These are phyloP conservation scores for Cotesia typhae DNA, from an alignment of 1,140 invertebrate genomes.

Conservation along the genomic window DNA sequence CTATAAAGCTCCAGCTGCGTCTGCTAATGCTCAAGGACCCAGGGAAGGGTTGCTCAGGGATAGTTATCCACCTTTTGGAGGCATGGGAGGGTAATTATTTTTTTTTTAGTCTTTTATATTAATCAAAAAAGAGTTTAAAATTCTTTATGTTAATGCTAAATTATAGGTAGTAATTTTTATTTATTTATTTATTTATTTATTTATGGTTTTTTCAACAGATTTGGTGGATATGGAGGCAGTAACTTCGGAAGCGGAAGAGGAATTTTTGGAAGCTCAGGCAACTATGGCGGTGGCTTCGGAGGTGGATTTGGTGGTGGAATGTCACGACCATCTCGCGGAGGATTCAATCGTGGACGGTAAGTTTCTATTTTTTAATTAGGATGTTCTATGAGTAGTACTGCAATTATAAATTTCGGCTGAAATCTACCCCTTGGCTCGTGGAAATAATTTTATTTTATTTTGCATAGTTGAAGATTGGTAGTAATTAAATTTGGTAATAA, in stretches of 20 bases:
- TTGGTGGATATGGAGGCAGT: conserved; percentile 58
- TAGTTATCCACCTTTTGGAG: conserved; percentile 26
- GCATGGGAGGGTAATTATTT: conserved; percentile 60
- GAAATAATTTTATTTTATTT: neutral
- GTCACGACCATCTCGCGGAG: conserved; percentile 59
- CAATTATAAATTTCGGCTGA: neutral
- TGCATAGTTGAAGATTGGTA: too few species aligned
- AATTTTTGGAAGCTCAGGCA: conserved; percentile 57
- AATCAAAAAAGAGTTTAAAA: neutral
- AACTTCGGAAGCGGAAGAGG: conserved; percentile 61
- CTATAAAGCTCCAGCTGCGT: conserved; percentile 62
- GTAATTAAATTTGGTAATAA: too few species aligned
- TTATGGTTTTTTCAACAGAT: conserved; percentile 38
- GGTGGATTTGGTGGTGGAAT: conserved; percentile 57
- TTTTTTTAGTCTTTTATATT: conserved; percentile 20
- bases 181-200: conserved; percentile 3
- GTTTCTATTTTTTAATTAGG: conserved; percentile 20
- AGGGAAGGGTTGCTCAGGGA: neutral
- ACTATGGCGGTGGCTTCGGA: conserved; percentile 60
- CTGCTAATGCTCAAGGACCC: conserved; percentile 56
- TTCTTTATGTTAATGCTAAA: neutral
- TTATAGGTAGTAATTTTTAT: neutral
- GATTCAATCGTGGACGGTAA: conserved; percentile 67
- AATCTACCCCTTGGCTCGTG: neutral
- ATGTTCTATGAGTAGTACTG: neutral